phyloP scores from a whole-genome alignment of 2,888 invertebrate species.

The Galeopsomyia nigrocyanea region DNA sequence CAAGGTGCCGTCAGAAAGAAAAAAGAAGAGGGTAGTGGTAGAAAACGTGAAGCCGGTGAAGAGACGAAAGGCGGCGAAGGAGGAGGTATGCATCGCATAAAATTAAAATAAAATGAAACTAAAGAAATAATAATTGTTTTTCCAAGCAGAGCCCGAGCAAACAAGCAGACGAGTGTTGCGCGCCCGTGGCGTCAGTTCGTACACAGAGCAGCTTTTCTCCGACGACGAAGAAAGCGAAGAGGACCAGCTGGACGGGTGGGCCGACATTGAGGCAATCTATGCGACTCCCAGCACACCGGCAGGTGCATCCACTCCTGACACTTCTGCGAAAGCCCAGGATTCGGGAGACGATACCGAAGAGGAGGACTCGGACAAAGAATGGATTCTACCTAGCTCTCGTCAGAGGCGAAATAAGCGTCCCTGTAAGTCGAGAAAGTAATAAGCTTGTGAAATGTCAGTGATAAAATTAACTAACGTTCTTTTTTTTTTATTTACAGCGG shows the following conservation, averaged over 20 bases:
- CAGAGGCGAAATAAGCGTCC: constrained; percentile 65
- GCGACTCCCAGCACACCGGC: constrained; percentile 56
- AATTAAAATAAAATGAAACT: no score
- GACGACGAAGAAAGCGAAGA: constrained; percentile 62
- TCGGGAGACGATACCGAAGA: constrained; percentile 54
- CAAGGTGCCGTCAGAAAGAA: constrained; percentile 11
- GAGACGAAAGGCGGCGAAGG: not conserved
- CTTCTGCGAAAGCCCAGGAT: constrained; percentile 53
- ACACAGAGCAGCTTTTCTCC: constrained; percentile 63
- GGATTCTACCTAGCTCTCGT: constrained; percentile 65
- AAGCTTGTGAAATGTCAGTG: not conserved
- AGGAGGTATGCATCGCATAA: not conserved
- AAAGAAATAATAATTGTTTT: not conserved
- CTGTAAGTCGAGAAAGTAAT: constrained; percentile 50
- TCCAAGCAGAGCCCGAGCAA: constrained; percentile 49
- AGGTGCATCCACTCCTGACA: constrained; percentile 53
- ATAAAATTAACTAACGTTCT: not conserved
- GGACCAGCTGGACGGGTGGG: constrained; percentile 62
- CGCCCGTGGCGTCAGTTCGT: constrained; percentile 64
- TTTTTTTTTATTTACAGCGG: constrained; percentile 51
- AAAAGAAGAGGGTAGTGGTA: constrained; percentile 42
- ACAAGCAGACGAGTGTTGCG: constrained; percentile 60
- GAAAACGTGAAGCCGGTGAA: not conserved
- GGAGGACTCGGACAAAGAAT: constrained; percentile 66
- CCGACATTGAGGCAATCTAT: constrained; percentile 59